phyloP scores from a whole-genome alignment of 2,113 vertebrate species.

The Xenopus laevis region DNA sequence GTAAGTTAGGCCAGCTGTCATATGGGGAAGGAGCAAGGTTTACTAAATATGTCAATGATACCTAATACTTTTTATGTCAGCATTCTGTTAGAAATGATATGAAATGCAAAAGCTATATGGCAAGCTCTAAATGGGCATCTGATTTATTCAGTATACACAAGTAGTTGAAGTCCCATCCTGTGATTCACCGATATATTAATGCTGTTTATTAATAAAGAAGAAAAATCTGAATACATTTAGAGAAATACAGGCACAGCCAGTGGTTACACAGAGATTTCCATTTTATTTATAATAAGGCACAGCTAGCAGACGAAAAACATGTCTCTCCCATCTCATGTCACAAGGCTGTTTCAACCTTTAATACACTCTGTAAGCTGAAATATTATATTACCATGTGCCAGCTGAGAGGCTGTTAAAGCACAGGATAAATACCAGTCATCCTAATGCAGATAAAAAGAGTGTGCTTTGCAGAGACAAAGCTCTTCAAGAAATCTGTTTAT shows the following conservation, averaged over 20 bases:
- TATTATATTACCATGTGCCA: neutral
- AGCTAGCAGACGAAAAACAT: neutral
- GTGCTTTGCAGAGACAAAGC: neutral
- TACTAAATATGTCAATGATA: no score
- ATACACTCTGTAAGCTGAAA: neutral
- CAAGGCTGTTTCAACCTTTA: neutral
- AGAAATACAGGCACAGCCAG: neutral
- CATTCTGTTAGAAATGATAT: no score
- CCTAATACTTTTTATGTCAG: no score
- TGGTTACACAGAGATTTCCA: neutral
- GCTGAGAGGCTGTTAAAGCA: neutral
- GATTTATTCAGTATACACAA: no score
- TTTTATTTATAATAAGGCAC: neutral
- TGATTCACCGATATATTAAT: no score
- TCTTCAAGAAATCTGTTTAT: neutral
- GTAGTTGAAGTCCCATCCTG: no score
- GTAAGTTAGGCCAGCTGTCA: no score
- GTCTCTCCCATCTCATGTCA: neutral
- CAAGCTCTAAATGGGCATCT: no score
- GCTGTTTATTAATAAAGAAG: no score
- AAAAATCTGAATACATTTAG: neutral
- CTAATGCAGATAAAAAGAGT: neutral
- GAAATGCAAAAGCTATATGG: no score
- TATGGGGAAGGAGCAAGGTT: no score
- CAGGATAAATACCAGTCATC: neutral